A percentile compares a stretch with the other conserved stretches of the same genome.
phyloP scores from a whole-genome alignment of 2,113 vertebrate genomes.

The Rhegmatorhina hoffmannsi region DNA sequence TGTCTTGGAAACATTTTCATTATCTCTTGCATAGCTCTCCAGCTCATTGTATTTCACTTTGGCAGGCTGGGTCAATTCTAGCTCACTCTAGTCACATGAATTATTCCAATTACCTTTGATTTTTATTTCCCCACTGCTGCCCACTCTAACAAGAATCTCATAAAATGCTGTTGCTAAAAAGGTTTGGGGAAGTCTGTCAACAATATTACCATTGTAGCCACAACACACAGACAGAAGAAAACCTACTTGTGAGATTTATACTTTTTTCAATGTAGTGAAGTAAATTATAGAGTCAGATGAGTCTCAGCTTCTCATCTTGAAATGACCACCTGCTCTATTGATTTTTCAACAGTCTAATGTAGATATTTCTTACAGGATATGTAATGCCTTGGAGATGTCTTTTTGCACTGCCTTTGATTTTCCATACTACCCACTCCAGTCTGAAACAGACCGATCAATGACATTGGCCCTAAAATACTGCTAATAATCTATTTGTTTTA shows the following conservation, averaged over 20 bases:
- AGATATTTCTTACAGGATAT: background rate
- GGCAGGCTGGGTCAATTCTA: background rate
- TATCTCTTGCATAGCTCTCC: background rate
- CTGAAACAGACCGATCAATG: background rate
- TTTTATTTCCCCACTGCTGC: background rate
- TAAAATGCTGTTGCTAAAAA: background rate
- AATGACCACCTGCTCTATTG: background rate
- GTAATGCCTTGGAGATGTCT: background rate
- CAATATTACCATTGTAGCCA: background rate
- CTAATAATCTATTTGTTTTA: background rate
- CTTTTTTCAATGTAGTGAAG: background rate
- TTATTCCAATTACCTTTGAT: background rate
- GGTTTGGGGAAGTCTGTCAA: background rate
- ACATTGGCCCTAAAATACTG: background rate
- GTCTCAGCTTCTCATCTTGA: background rate
- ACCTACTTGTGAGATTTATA: background rate
- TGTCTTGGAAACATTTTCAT: background rate
- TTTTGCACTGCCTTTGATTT: slow-evolving; percentile 28
- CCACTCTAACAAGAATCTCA: background rate
- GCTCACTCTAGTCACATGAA: background rate
- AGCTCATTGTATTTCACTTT: background rate
- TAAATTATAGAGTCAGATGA: background rate
- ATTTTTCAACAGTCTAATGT: background rate
- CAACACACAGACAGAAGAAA: background rate
- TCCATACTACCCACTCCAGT: background rate